Evolutionary conservation across 2,888 invertebrate species (phyloP).

Genomic region (Salticus scenicus): DNA sequence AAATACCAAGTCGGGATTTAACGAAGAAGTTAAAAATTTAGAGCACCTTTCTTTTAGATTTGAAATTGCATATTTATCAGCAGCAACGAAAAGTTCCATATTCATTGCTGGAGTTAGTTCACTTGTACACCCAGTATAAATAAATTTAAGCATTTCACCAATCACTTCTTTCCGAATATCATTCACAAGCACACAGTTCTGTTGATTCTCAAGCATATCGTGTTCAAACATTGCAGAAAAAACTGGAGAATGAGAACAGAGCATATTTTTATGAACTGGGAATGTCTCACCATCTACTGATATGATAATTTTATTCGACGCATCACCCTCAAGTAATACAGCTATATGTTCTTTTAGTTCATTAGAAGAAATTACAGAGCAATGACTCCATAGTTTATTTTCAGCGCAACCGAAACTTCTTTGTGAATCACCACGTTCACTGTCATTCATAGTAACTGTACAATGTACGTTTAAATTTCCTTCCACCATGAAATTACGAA

Average conservation of each 20-base stretch:
- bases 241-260: slow-evolving; percentile 43
- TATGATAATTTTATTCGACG: neutral
- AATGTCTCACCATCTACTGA: slow-evolving; percentile 10
- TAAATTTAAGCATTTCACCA: slow-evolving; percentile 35
- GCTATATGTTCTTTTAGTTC: neutral
- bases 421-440: neutral
- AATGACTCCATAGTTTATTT: neutral
- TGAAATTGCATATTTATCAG: slow-evolving; percentile 49
- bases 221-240: slow-evolving; percentile 56
- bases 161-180: slow-evolving; percentile 23
- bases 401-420: neutral
- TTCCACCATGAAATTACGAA: neutral
- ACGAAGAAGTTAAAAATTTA: neutral
- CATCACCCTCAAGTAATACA: neutral
- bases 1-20: neutral
- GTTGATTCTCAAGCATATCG: slow-evolving; percentile 28
- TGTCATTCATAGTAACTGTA: neutral
- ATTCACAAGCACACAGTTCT: slow-evolving; percentile 19
- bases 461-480: neutral
- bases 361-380: neutral
- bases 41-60: neutral
- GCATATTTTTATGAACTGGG: slow-evolving; percentile 33
- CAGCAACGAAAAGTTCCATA: slow-evolving; percentile 31
- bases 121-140: slow-evolving; percentile 39
- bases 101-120: neutral